Base-by-base conservation (phyloP, 2,888 invertebrate species). In the Platycnemis pennipes region DNA sequence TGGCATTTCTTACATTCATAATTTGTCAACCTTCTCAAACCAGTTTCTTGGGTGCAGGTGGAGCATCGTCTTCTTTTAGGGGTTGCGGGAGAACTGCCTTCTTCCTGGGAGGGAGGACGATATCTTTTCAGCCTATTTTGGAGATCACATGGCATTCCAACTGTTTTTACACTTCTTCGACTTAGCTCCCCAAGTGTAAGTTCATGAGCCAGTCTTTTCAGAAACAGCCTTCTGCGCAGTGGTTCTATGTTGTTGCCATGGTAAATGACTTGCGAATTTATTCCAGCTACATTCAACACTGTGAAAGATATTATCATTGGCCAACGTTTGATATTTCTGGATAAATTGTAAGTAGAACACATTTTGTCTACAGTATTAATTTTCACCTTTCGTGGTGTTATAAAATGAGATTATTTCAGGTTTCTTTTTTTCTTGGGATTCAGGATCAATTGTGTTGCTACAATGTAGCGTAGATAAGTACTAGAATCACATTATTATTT, bases 321-420 rank as follows among this genome's bases (percentile, higher is more conserved):
- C 94, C 94, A 94, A 37, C 88, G 44, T 26, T 53, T 85, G 31
- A 42, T 53, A 45, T 94, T 94, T 77, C 94, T 63, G 42, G 88
- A 53, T 45, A 94, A 94, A 88, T 37, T 85, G 56, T 88, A 94
- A 26, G 69, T 86, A 31, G n/a, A 37, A 19, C 91, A 89, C 63
- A 94, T 49, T 94, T 94, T 37, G 49, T 94, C 94, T 22, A 85
- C 94, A 26, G 53, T 77, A 85, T 94, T 94, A 63, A 94, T 94
- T n/a, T 94, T 53, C 88, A 53, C 44, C 94, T 37, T 91, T 94
- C 7, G 86, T 94, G 46, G 5, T 45, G 42, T 86, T 53, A 42
- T 85, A 85, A 85, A 85, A 85, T 19, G 37, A 19, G 22, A 85
- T 85, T 2, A 85, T 42, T 42, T 85, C 85, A 19, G 42, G 42